These are phyloP conservation scores for Odocoileus virginianus DNA, from an alignment of 2,113 vertebrate species.

Conservation along the genomic window DNA sequence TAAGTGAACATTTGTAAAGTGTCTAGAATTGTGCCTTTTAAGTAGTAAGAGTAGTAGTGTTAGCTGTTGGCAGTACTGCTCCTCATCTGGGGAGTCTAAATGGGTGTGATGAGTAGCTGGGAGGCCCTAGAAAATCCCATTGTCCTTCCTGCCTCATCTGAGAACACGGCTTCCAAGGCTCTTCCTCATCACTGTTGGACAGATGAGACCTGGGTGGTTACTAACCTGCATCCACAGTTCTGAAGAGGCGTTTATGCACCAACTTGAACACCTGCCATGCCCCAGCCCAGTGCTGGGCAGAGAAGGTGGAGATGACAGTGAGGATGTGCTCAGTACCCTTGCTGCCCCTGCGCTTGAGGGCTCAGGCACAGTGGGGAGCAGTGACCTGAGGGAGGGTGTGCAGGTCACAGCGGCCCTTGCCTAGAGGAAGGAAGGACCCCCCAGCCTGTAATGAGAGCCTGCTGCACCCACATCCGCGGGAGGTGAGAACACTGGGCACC, in stretches of 20 bases:
- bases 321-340: rapidly evolving
- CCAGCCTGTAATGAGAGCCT: neutral
- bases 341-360: neutral
- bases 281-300: neutral
- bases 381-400: neutral
- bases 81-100: too few relatives aligned
- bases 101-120: neutral
- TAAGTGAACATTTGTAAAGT: too few relatives aligned
- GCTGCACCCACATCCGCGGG: too few relatives aligned
- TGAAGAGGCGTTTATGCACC: neutral
- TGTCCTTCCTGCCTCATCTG: neutral
- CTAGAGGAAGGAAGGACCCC: neutral
- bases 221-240: neutral
- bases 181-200: neutral
- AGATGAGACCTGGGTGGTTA: neutral
- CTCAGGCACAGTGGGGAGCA: neutral
- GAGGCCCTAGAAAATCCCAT: neutral
- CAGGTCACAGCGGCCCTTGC: neutral
- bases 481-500: rapidly evolving
- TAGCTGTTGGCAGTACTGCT: rapidly evolving
- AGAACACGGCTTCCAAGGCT: neutral
- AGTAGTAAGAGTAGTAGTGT: rapidly evolving
- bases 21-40: neutral
- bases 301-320: neutral
- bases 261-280: neutral